Evolutionary conservation across 2,888 invertebrate genomes (phyloP), one percentile per base, ranked within the genome.

Genomic region (Conus canariensis): DNA sequence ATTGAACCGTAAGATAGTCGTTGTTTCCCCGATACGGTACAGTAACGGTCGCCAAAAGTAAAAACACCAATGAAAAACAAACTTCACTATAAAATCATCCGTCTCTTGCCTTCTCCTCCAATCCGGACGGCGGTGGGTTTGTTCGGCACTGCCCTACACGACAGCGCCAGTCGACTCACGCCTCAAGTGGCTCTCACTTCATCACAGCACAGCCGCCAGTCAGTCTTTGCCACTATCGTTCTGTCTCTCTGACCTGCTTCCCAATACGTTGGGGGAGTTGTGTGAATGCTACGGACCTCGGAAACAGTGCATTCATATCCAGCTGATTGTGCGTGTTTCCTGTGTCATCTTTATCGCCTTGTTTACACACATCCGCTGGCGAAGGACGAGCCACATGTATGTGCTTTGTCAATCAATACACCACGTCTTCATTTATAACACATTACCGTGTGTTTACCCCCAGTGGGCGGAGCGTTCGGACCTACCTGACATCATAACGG

Each of bases 171-270:
- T 30, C 77, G 16, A 30, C 77, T 80, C 77, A 10, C 10, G 14
- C 16, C 30, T 80, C 25, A 80, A 80, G 77, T 80, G 77, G 77
- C 30, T 16, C 30, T 80, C 77, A 80, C 30, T 80, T 80, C 77
- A 80, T 80, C 77, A 80, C 30, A 12, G 16, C 30, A 30, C 22
- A 64, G 64, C 64, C 64, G n/a, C 22, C 70, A 25, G 9, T 45
- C 19, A 64, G 10, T 64, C 70, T 45, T 70, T 70, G 45, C 85
- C 85, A 45, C 85, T 56, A 58, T 70, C 85, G 56, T 25, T 45
- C 58, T 9, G n/a, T 22, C 83, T 30, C 45, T 25, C 60, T 19
- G 60, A n/a, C 45, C 58, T 59, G 64, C 64, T 64, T 64, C 16
- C 64, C 64, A 16, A 10, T 64, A 64, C 12, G 64, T 1, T 64